A percentile compares a stretch with the other conserved stretches of the same genome.
Evolutionary conservation across 1,140 invertebrate genomes (phyloP).

Genomic region (Scaptodrosophila lebanonensis): DNA sequence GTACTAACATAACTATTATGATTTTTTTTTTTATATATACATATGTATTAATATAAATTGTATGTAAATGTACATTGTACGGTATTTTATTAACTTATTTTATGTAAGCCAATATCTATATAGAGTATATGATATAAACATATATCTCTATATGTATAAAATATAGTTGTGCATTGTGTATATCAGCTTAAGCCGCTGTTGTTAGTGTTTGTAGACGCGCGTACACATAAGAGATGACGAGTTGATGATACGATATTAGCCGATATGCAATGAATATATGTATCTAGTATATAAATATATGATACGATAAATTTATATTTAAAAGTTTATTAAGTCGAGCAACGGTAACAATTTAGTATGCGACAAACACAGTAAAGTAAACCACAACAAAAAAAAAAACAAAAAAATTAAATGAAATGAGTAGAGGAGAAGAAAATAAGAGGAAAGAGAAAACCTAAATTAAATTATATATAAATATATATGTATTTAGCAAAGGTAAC

Average conservation of each 20-base stretch:
- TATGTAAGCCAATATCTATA: background rate
- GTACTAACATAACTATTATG: constrained; percentile 18
- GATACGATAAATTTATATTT: constrained; percentile 24
- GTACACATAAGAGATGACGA: background rate
- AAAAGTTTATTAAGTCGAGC: constrained; percentile 48
- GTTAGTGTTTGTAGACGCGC: background rate
- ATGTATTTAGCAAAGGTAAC: constrained; percentile 24
- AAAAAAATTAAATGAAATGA: too few relatives aligned
- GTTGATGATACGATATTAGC: constrained; percentile 23
- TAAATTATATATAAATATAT: constrained; percentile 21
- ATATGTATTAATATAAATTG: constrained; percentile 10
- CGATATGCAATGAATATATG: constrained; percentile 30
- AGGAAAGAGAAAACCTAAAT: too few relatives aligned
- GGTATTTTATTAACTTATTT: background rate
- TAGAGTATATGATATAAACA: background rate
- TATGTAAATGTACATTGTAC: constrained; percentile 8
- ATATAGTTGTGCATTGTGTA: constrained; percentile 1
- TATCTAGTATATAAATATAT: constrained; percentile 44
- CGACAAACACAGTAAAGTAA: too few relatives aligned
- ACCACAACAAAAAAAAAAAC: too few relatives aligned
- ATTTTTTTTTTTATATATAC: constrained; percentile 9
- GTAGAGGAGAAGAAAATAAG: too few relatives aligned
- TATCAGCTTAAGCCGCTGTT: constrained; percentile 28
- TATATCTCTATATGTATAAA: constrained; percentile 23
- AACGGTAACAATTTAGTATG: constrained; percentile 58